A percentile compares a stretch with the other conserved stretches of the same genome.
These are phyloP conservation scores for Bos taurus DNA, from an alignment of 2,113 vertebrate genomes.

Conservation along the genomic window ARS-UCD2.0 NC_037352.1:3591001-3591500, in stretches of 20 bases:
- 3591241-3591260: neutral
- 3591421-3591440: neutral
- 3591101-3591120: neutral
- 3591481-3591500: neutral
- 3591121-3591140: neutral
- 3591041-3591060: neutral
- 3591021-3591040: neutral
- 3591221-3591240: neutral
- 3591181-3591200: neutral
- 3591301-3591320: neutral
- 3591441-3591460: neutral
- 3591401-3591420: neutral
- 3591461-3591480: neutral
- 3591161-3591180: neutral
- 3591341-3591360: neutral
- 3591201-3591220: neutral
- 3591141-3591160: neutral
- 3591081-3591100: neutral
- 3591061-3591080: neutral
- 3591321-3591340: neutral
- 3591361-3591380: neutral
- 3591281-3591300: neutral
- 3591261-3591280: neutral
- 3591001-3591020: neutral
- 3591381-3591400: neutral